Evolutionary conservation across 2,113 vertebrate species (phyloP).

Genomic region (Calyptommatus sinebrachiatus): DNA sequence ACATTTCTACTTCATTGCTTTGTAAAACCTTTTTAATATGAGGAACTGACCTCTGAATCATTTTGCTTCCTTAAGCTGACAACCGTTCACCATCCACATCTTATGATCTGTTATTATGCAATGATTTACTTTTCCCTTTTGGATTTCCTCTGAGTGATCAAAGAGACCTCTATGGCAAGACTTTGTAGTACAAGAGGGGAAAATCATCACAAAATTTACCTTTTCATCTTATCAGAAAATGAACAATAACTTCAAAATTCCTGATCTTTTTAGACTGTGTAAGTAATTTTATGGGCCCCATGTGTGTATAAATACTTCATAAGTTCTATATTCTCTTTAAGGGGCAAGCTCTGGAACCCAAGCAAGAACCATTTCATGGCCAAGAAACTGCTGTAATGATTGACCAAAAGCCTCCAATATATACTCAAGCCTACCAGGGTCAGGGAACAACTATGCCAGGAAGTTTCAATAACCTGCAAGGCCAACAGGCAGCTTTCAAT

Average conservation of each 20-base stretch:
- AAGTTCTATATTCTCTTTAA: conserved; percentile 64
- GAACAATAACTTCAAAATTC: too few relatives aligned
- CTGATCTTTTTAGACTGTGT: too few relatives aligned
- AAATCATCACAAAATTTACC: too few relatives aligned
- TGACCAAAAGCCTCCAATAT: conserved; percentile 87
- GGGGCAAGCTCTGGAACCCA: conserved; percentile 80
- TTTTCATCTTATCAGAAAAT: too few relatives aligned
- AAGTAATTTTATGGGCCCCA: too few relatives aligned
- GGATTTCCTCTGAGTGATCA: too few relatives aligned
- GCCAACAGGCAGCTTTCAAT: conserved; percentile 83
- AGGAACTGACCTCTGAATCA: not conserved
- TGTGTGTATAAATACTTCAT: not conserved
- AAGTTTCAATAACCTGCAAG: conserved; percentile 80
- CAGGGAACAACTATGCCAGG: conserved; percentile 82
- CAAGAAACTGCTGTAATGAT: conserved; percentile 83
- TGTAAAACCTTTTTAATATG: not conserved
- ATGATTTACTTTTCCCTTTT: too few relatives aligned
- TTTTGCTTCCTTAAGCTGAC: not conserved
- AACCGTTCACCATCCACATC: too few relatives aligned
- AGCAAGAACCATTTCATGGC: conserved; percentile 82
- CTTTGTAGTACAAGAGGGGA: too few relatives aligned
- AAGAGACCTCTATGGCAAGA: too few relatives aligned
- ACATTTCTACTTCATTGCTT: not conserved
- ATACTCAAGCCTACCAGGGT: conserved; percentile 83
- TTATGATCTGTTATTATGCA: not conserved